Evolutionary conservation across 2,888 invertebrate species (phyloP), one percentile per base, ranked within the genome.

Genomic region (Xestoiulus laeticollis): DNA sequence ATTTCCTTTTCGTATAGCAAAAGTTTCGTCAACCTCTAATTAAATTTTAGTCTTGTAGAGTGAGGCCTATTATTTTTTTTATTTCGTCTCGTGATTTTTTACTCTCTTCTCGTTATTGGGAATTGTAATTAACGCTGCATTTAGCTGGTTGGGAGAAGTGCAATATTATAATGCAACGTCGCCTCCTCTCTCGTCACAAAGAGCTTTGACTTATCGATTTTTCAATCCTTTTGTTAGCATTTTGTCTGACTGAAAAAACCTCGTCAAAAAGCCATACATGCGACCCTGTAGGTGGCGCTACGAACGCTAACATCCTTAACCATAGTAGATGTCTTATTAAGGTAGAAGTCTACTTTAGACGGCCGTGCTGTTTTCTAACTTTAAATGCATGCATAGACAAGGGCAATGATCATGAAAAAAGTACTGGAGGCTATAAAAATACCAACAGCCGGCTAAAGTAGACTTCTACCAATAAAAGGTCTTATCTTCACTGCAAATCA

Each of bases 121-220:
- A 3, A 30, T 78, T 26, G 78, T 78, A 78, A 78, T 78, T 78
- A 78, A 78, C 78, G 78, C 10, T 26, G 30, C 14, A 78, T 78
- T 78, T 30, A 14, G 78, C 30, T 30, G 12, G 30, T 30, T 26
- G 68, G 6, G 59, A 19, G 26, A 14, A 26, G 30, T 78, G 78
- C 30, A 78, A 78, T 78, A 78, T 78, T n/a, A n/a, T 78, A 30
- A 78, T 78, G 78, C 78, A 26, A n/a, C 68, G 68, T 68, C 68
- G 22, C 68, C 68, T 68, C 68, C 68, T 26, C 22, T 12, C 22
- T 78, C 78, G 78, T 78, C 78, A 78, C 78, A 78, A 78, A 78
- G 78, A 30, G 78, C 78, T 78, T 78, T 78, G 78, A 78, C 78
- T 78, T 78, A 78, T 78, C 16, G 78, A 78, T 78, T 78, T 78